Conservation (phyloP, 2,888 invertebrate genomes). For the Helicoverpa assulta region DNA sequence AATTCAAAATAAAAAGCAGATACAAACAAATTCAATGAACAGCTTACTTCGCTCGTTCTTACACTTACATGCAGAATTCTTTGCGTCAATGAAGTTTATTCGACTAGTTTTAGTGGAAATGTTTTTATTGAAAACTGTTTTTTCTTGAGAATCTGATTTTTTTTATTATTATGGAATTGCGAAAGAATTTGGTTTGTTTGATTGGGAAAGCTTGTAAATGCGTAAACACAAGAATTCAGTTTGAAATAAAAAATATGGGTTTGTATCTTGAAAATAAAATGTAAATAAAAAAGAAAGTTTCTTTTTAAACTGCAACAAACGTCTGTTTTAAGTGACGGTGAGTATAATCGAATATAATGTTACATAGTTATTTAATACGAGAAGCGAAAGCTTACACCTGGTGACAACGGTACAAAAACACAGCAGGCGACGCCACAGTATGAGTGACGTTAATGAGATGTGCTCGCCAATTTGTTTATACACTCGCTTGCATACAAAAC, state of each 20-base stretch:
- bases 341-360: constrained; percentile 61
- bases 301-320: constrained; percentile 45
- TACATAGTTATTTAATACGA: constrained; percentile 63
- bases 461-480: constrained; percentile 62
- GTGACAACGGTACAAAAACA: constrained; percentile 61
- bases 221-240: neutral
- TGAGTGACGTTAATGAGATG: constrained; percentile 66
- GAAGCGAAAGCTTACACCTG: constrained; percentile 60
- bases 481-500: constrained; percentile 52
- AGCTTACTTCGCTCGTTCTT: constrained; percentile 55
- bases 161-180: constrained; percentile 17
- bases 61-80: constrained; percentile 59
- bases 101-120: constrained; percentile 57
- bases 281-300: constrained; percentile 1
- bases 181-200: neutral
- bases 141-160: constrained; percentile 14
- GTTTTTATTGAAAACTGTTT: constrained; percentile 53
- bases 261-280: neutral
- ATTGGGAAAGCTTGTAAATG: constrained; percentile 2
- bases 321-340: constrained; percentile 57
- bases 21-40: constrained; percentile 58
- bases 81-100: constrained; percentile 63
- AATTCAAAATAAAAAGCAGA: constrained; percentile 53
- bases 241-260: neutral
- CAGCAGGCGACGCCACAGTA: constrained; percentile 43